A percentile compares a stretch with the other conserved stretches of the same genome.
phyloP scores from a whole-genome alignment of 2,888 invertebrate genomes.

The Archaeoteleia sp. region DNA sequence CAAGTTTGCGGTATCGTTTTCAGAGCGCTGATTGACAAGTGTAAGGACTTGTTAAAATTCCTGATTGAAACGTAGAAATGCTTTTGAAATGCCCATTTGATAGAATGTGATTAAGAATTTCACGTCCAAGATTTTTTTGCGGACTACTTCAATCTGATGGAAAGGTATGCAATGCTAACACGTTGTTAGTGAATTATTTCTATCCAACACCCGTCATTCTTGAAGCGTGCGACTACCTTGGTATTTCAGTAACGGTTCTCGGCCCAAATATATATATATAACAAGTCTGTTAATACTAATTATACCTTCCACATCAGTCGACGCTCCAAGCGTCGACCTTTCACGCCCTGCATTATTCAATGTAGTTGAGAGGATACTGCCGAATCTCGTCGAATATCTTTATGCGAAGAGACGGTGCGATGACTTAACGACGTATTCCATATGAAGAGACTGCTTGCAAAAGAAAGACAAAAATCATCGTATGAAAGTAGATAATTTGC shows the following conservation, averaged over 20 bases:
- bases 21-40: slow-evolving; percentile 10
- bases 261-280: slow-evolving; percentile 42
- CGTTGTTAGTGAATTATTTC: slow-evolving; percentile 31
- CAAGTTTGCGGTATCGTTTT: slow-evolving; percentile 15
- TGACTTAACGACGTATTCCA: too few relatives aligned
- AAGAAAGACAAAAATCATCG: slow-evolving; percentile 28
- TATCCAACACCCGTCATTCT: slow-evolving; percentile 21
- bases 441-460: too few relatives aligned
- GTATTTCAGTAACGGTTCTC: slow-evolving; percentile 36
- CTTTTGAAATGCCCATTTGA: too few relatives aligned
- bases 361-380: slow-evolving; percentile 9
- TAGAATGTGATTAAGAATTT: too few relatives aligned
- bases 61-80: slow-evolving; percentile 9
- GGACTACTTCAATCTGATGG: slow-evolving; percentile 4
- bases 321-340: slow-evolving; percentile 32
- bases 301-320: slow-evolving; percentile 32
- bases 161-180: slow-evolving; percentile 23
- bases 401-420: too few relatives aligned
- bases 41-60: neutral
- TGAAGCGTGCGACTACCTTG: slow-evolving; percentile 15
- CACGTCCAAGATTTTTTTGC: too few relatives aligned
- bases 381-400: slow-evolving; percentile 15
- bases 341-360: slow-evolving; percentile 34
- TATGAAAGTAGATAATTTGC: slow-evolving; percentile 36
- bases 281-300: slow-evolving; percentile 34